A percentile compares a stretch with the other conserved stretches of the same genome.
Conservation (phyloP, 2,888 invertebrate genomes). For the Diplolepis rosae region DNA sequence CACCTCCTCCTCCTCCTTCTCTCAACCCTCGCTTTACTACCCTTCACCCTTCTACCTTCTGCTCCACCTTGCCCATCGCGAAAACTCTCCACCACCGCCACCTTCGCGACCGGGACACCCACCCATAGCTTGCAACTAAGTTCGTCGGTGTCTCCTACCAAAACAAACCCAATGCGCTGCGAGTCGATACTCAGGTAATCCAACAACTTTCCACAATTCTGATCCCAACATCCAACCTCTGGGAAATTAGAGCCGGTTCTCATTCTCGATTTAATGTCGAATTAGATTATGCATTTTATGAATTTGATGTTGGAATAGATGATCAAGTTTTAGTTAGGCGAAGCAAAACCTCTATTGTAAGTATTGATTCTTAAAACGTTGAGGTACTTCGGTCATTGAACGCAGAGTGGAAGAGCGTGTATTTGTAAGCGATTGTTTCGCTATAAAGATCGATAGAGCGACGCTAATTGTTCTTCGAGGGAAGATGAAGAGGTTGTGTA, state of each 20-base stretch:
- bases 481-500: conserved; percentile 52
- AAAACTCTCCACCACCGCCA: conserved; percentile 53
- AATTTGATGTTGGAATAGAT: conserved; percentile 32
- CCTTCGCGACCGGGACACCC: conserved; percentile 55
- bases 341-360: neutral
- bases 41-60: conserved; percentile 53
- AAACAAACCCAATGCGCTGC: conserved; percentile 49
- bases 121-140: conserved; percentile 45
- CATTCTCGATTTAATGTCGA: too few species aligned
- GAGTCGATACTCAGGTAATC: conserved; percentile 33
- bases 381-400: too few species aligned
- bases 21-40: conserved; percentile 46
- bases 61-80: conserved; percentile 59
- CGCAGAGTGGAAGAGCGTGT: too few species aligned
- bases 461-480: conserved; percentile 44
- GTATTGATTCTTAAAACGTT: neutral
- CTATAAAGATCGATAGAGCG: conserved; percentile 46
- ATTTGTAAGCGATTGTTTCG: too few species aligned
- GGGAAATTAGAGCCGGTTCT: conserved; percentile 41
- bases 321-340: neutral
- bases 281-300: too few species aligned
- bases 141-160: conserved; percentile 50
- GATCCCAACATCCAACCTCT: conserved; percentile 21
- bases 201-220: conserved; percentile 16
- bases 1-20: conserved; percentile 44